Base-by-base conservation (phyloP, 1,140 invertebrate genomes). In the Mycetomoellerius zeteki region DNA sequence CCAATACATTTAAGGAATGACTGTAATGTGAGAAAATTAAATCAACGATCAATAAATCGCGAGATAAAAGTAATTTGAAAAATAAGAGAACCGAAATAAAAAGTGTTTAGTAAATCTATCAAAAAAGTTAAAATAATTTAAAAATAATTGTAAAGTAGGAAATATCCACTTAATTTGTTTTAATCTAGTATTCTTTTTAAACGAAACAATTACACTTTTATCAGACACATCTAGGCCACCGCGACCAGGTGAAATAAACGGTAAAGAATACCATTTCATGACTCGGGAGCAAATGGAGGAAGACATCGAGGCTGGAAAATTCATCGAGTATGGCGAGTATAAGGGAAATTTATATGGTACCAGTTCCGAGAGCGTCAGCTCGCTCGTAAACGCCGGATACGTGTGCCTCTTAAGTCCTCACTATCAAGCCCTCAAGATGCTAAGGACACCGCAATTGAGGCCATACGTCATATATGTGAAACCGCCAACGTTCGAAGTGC, bases 281-380 rank as follows among this genome's bases (percentile, higher is more conserved):
- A 96, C 97, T 1, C 96, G 98, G 37, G 97, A 98, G 81, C 97
- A 97, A 92, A 99, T 99, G 97, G 98, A 99, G 91, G 97, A 97
- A 71, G 98, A 99, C 91, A 98, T 99, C 82, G 96, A 96, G 27
- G 96, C 97, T 0, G 98, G 98, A 7, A 98, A 98, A 93, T 99
- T 99, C 93, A 98, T 99, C 87, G 99, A 99, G 95, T 98, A 98
- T 94, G 99, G 99, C 21, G 99, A 99, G 94, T 99, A 98, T 95
- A 99, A 99, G 94, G 99, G 99, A 12, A 99, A 99, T 95, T 95
- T 99, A 58, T 99, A 99, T 93, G 99, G 99, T 5, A 99, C 99
- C 3, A 98, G 98, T 50, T 96, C 97, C 10, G 98, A 99, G 92
- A 98, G 98, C 92, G 98, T 99, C 2, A 97, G 97, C 93, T 97